phyloP scores from a whole-genome alignment of 2,797 vertebrate species.

The Sebastiscus tertius region DNA sequence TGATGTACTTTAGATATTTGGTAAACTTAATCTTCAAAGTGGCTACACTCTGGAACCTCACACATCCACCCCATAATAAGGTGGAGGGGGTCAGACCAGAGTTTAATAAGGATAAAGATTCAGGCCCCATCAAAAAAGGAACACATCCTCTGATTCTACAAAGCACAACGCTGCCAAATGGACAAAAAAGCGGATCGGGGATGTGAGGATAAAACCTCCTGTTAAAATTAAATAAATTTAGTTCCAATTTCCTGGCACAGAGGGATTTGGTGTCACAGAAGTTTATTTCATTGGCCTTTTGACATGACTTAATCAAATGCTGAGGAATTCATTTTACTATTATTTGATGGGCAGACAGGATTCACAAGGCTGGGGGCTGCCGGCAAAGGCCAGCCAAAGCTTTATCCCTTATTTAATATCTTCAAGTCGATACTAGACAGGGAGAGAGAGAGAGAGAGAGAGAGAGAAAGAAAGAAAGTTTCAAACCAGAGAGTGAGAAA shows the following conservation, averaged over 20 bases:
- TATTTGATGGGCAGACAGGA: slow-evolving; percentile 70
- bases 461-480: slow-evolving; percentile 49
- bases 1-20: slow-evolving; percentile 14
- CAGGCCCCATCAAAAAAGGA: slow-evolving; percentile 43
- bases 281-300: slow-evolving; percentile 79
- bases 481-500: slow-evolving; percentile 40
- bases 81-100: slow-evolving; percentile 30
- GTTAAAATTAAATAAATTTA: slow-evolving; percentile 74
- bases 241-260: slow-evolving; percentile 68
- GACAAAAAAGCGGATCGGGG: slow-evolving; percentile 47
- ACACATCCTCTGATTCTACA: slow-evolving; percentile 56
- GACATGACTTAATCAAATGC: slow-evolving; percentile 78
- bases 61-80: slow-evolving; percentile 17
- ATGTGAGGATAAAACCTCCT: slow-evolving; percentile 55
- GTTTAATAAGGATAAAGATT: slow-evolving; percentile 59
- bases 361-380: slow-evolving; percentile 58
- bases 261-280: slow-evolving; percentile 71
- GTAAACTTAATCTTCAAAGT: slow-evolving; percentile 25
- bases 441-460: neutral
- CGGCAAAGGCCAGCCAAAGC: slow-evolving; percentile 52
- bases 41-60: slow-evolving; percentile 2
- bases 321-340: slow-evolving; percentile 73
- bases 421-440: slow-evolving; percentile 45
- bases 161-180: slow-evolving; percentile 54
- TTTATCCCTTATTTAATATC: slow-evolving; percentile 73